Evolutionary conservation across 2,888 invertebrate species (phyloP).

Genomic region (Falcaria lacertinaria): DNA sequence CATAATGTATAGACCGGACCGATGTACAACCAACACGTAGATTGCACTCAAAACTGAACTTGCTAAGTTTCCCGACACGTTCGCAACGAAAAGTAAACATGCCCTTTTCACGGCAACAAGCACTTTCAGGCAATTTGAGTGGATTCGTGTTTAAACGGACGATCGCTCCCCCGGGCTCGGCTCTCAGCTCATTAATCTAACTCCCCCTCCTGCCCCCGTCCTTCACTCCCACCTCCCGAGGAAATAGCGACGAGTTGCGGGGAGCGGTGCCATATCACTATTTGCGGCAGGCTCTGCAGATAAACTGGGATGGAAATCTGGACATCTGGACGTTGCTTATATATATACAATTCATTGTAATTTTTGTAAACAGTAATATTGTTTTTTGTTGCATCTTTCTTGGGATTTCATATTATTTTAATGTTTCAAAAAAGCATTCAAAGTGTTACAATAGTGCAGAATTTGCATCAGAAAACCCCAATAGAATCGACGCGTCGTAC

Average conservation of each 20-base stretch:
- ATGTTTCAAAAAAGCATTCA: no score
- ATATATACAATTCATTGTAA: no score
- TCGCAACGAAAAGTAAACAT: slow-evolving; percentile 3
- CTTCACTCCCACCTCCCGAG: slow-evolving; percentile 17
- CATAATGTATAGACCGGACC: no score
- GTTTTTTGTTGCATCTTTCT: no score
- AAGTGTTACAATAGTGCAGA: no score
- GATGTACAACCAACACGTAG: neutral
- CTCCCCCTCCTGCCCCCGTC: slow-evolving; percentile 29
- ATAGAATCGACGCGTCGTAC: no score
- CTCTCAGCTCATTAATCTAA: slow-evolving; percentile 57
- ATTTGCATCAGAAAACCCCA: no score
- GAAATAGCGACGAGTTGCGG: slow-evolving; percentile 18
- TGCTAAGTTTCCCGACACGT: neutral
- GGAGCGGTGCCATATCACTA: slow-evolving; percentile 18
- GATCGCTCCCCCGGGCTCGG: slow-evolving; percentile 60
- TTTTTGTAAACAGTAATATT: no score
- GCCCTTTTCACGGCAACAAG: slow-evolving; percentile 20
- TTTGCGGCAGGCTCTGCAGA: slow-evolving; percentile 32
- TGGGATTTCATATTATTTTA: no score
- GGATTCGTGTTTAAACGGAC: slow-evolving; percentile 56
- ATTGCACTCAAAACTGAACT: slow-evolving; percentile 2
- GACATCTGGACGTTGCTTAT: no score
- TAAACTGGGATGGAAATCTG: no score
- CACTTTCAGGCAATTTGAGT: slow-evolving; percentile 57